These are phyloP conservation scores for Xyliphius kryptos DNA, from an alignment of 2,113 vertebrate genomes.

Conservation along the genomic window DNA sequence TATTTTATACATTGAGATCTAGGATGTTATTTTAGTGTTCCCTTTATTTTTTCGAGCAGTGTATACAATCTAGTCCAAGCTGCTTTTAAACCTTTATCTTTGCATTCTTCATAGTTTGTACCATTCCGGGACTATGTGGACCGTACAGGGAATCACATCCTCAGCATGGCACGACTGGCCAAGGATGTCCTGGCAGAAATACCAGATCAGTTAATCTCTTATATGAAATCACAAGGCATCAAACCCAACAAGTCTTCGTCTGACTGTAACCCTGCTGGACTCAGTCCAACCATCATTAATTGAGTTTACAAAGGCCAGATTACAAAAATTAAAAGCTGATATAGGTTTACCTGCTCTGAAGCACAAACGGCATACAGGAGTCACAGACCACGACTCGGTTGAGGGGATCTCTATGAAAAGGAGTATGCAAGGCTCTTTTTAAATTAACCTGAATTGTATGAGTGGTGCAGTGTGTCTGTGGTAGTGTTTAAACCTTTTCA, in stretches of 20 bases:
- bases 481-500: not conserved
- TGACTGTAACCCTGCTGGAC: constrained; percentile 57
- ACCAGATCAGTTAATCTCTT: constrained; percentile 85
- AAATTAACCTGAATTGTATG: not conserved
- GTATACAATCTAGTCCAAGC: too few relatives aligned
- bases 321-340: too few relatives aligned
- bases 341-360: constrained; percentile 6
- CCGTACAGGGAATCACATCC: constrained; percentile 79
- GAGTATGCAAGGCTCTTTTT: not conserved
- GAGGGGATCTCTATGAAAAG: too few relatives aligned
- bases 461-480: constrained; percentile 3
- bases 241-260: constrained; percentile 64
- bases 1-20: too few relatives aligned
- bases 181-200: constrained; percentile 92
- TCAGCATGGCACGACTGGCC: constrained; percentile 88
- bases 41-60: too few relatives aligned
- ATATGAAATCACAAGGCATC: constrained; percentile 79
- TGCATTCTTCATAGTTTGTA: constrained; percentile 75
- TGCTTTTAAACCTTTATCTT: constrained; percentile 8
- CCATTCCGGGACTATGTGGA: constrained; percentile 92
- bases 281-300: constrained; percentile 20
- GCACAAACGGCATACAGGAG: constrained; percentile 4
- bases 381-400: constrained; percentile 1
- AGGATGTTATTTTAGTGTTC: too few relatives aligned
- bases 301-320: not conserved